Base-by-base conservation (phyloP, 2,888 invertebrate genomes). In the Heliconius charithonia region DNA sequence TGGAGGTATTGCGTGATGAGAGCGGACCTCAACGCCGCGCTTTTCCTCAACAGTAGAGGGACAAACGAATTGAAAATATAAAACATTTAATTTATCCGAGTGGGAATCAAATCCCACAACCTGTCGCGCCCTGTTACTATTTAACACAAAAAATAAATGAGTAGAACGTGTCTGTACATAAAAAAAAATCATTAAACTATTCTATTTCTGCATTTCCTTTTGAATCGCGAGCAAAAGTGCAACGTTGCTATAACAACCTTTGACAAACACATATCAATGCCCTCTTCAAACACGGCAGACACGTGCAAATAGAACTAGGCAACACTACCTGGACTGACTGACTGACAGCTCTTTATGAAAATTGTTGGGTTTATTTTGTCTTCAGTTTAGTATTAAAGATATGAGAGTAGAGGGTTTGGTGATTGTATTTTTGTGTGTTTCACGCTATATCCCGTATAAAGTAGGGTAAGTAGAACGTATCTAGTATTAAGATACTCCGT, bases 141-240 rank as follows among this genome's bases (percentile, higher is more conserved):
- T 37, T 37, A 37, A 37, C 37, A 37, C 9, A 45, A 3, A 45
- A 16, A 45, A 16, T 16, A 16, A 45, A 45, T 13, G 9, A 37
- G 16, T 16, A 45, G 7, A n/a, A 12, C 27, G 65, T n/a, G 1
- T 13, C 19, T 22, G n/a, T n/a, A 37, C 12, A 67, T 69, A 1
- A 69, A 69, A 41, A 69, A 41, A 69, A 41, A 69, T 69, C 67
- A 69, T 69, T 69, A 69, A 41, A 45, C 25, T 16, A 25, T 69
- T 13, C 69, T 25, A 69, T 45, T 69, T 69, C 16, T 25, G 41
- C 25, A 59, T 41, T 41, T 16, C n/a, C 7, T 16, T 41, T 69
- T 41, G 41, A n/a, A 69, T 69, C 25, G 69, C 41, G 69, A 69
- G 41, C 9, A 69, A 69, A 69, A 69, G 69, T 16, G 69, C 69